These are phyloP conservation scores for Fistularia tabacaria DNA, from an alignment of 2,797 vertebrate species.

Conservation along the genomic window DNA sequence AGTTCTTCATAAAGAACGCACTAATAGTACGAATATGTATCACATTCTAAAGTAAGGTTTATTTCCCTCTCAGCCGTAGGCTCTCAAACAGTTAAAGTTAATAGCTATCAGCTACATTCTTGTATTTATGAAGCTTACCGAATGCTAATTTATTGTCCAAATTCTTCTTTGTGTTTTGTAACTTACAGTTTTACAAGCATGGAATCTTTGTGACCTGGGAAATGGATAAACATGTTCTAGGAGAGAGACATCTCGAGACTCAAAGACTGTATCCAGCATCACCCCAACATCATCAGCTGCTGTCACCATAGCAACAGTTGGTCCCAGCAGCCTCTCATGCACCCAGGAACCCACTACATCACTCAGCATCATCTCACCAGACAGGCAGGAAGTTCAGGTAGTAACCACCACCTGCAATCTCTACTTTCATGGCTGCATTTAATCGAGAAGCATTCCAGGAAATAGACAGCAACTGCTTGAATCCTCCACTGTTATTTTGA, in stretches of 20 bases:
- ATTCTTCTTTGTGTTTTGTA: too few relatives aligned
- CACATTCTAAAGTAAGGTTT: too few relatives aligned
- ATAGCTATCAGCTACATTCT: too few relatives aligned
- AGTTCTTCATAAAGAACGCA: too few relatives aligned
- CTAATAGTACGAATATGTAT: too few relatives aligned
- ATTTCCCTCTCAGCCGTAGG: too few relatives aligned
- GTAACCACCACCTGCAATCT: conserved; percentile 9
- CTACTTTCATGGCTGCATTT: not conserved
- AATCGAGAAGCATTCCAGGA: not conserved
- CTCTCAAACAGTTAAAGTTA: too few relatives aligned
- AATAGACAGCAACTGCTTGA: not conserved
- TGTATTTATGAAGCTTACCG: too few relatives aligned
- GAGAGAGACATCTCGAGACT: conserved; percentile 79
- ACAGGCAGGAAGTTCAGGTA: conserved; percentile 91
- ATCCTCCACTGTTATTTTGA: too few relatives aligned
- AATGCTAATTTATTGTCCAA: too few relatives aligned
- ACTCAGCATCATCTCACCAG: conserved; percentile 80
- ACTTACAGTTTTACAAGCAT: too few relatives aligned
- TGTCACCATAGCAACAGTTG: conserved; percentile 71
- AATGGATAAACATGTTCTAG: conserved; percentile 54
- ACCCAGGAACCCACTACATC: conserved; percentile 78
- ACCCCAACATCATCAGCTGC: conserved; percentile 70
- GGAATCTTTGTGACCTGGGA: conserved; percentile 13
- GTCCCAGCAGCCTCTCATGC: conserved; percentile 72
- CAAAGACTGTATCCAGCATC: conserved; percentile 51